Base-by-base conservation (phyloP, 2,797 vertebrate genomes). In the Macrochelys suwanniensis region DNA sequence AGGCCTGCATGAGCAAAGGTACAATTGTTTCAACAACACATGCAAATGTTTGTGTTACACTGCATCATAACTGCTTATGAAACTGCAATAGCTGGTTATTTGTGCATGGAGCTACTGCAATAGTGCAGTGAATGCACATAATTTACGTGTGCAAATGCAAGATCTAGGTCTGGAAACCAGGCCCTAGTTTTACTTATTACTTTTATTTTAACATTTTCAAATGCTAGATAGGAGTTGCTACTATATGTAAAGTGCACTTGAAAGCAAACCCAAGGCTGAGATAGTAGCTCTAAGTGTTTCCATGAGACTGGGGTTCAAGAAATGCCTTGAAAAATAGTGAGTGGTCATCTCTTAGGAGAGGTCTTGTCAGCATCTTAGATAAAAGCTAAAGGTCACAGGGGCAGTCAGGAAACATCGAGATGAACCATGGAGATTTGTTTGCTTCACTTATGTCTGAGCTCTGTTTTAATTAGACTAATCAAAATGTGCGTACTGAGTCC, bases 161-260 rank as follows among this genome's bases (percentile, higher is more conserved):
- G 78, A 26, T 47, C 28, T 12, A 45, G 31, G 37, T 45, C 4
- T 56, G 10, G 71, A 90, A 95, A 77, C 19, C 88, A 37, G 17
- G 78, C 5, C 11, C 89, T 47, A n/a, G 23, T 57, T 3, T 68
- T 26, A 79, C 84, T 87, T 93, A 88, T 42, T 37, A 76, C 9
- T 84, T 76, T 26, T 84, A 10, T n/a, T 94, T 90, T 90, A 68
- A 31, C 28, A 50, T 88, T 90, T 96, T 16, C 26, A 49, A 82
- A 7, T 81, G 31, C 16, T 79, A 12, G 11, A 9, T 31, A 85
- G 78, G 21, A 26, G 51, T 87, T 37, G 12, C 5, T 10, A 37
- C 28, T 16, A 1, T 51, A 74, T 19, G 21, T 28, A 45, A 94
- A 93, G 15, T 28, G 26, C 10, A 90, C 65, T 57, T 84, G 2